Evolutionary conservation across 37 sponge, comb jelly and placozoan species (phyloP).

Genomic region (Geodia barretti): DNA sequence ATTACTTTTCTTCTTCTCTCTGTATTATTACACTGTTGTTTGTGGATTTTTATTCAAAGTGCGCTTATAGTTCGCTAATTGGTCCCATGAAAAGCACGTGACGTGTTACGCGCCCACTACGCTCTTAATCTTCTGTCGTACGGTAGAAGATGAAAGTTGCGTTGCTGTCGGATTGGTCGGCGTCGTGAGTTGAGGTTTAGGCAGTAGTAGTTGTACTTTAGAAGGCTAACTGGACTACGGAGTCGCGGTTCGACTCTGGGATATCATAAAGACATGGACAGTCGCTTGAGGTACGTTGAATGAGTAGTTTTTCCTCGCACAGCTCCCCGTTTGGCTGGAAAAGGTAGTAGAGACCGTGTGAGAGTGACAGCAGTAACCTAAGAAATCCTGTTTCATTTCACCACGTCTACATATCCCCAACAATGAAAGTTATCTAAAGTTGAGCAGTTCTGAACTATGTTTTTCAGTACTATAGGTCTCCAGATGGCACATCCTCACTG

Average conservation of each 20-base stretch:
- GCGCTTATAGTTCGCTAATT: background rate
- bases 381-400: too few species aligned
- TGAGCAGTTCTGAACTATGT: too few species aligned
- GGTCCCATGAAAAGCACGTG: background rate
- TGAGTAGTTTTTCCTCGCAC: background rate
- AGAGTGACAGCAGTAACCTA: background rate
- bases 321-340: background rate
- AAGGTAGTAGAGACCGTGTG: background rate
- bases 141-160: background rate
- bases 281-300: background rate
- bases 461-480: too few species aligned
- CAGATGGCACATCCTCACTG: too few species aligned
- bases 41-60: background rate
- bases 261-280: background rate
- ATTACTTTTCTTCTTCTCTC: too few species aligned
- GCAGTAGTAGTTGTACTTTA: background rate
- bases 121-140: background rate
- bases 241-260: background rate
- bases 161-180: background rate
- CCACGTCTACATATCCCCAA: too few species aligned
- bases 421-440: too few species aligned
- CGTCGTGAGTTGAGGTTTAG: background rate
- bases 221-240: background rate
- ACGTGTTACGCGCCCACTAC: background rate
- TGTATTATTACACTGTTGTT: too few species aligned